phyloP scores from a whole-genome alignment of 2,797 vertebrate genomes.

The Leptoclinus maculatus region DNA sequence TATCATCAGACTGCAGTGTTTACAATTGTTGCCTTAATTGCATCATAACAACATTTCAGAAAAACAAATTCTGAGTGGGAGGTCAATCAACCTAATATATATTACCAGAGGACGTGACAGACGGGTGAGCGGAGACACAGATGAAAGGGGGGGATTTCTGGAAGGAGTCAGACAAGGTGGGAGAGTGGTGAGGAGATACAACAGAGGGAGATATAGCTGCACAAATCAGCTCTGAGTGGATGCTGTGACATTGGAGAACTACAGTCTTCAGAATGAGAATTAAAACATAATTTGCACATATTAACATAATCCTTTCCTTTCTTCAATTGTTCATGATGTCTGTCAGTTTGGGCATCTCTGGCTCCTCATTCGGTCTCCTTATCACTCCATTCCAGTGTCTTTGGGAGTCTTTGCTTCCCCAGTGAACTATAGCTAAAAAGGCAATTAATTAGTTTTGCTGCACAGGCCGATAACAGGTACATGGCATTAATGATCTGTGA shows the following conservation, averaged over 20 bases:
- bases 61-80: not conserved
- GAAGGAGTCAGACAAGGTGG: constrained; percentile 38
- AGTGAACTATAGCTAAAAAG: constrained; percentile 22
- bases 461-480: constrained; percentile 24
- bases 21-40: constrained; percentile 29
- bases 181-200: constrained; percentile 42
- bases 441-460: constrained; percentile 34
- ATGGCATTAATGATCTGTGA: constrained; percentile 31
- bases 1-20: constrained; percentile 26
- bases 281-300: constrained; percentile 67
- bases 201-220: constrained; percentile 12
- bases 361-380: constrained; percentile 21
- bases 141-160: constrained; percentile 1
- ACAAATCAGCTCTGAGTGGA: constrained; percentile 54
- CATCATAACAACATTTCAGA: constrained; percentile 10
- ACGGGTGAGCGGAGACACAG: not conserved
- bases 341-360: constrained; percentile 29
- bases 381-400: constrained; percentile 13
- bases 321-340: constrained; percentile 43
- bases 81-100: not conserved
- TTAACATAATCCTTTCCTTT: constrained; percentile 68
- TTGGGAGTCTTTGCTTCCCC: constrained; percentile 29
- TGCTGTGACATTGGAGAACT: constrained; percentile 41
- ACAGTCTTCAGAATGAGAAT: constrained; percentile 51
- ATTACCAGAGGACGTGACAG: not conserved